Base-by-base conservation (phyloP, 2,797 vertebrate species). In the Danionella dracula region DNA sequence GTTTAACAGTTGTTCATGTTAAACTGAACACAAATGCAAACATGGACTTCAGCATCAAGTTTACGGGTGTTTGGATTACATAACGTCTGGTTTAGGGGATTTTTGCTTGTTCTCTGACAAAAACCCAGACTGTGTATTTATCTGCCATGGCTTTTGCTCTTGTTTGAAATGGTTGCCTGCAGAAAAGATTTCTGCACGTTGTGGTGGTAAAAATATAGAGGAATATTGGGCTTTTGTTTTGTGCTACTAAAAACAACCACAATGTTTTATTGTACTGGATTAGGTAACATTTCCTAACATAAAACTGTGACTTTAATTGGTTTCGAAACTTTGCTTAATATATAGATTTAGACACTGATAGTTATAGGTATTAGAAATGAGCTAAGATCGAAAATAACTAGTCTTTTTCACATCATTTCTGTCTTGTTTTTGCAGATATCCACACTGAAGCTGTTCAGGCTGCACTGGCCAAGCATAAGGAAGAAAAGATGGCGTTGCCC, bases 401-500 rank as follows among this genome's bases (percentile, higher is more conserved):
- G 40, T 16, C 37, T 12, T 13, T 1, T 21, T 29, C 40, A 29
- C 17, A 10, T 8, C 13, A 23, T 4, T 20, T 34, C 15, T 13
- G 7, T 49, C 17, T 11, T 11, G 12, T 57, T 38, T 16, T 1
- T 64, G 21, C 87, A 99, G 96, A 99, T 81, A 92, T 98, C 76
- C 96, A 98, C 65, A 92, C 92, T 0, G 96, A 99, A 60, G 95
- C 95, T 0, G 95, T 98, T 0, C 96, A 98, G 57, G 96, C 95
- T 0, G 96, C 96, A 0, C 76, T 99, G 91, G 96, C 95, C 5
- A 96, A 98, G 70, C 95, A 98, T 75, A 96, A 95, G 77, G 95
- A 98, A 75, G 95, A 96, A 87, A 98, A 98, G 82, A 97, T 98
- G 94, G 94, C 94, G 0, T 83, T 96, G 71, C 96, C 96, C 17